Evolutionary conservation across 2,888 invertebrate genomes (phyloP), one percentile per base, ranked within the genome.

Genomic region (Drosophila basisetae): DNA sequence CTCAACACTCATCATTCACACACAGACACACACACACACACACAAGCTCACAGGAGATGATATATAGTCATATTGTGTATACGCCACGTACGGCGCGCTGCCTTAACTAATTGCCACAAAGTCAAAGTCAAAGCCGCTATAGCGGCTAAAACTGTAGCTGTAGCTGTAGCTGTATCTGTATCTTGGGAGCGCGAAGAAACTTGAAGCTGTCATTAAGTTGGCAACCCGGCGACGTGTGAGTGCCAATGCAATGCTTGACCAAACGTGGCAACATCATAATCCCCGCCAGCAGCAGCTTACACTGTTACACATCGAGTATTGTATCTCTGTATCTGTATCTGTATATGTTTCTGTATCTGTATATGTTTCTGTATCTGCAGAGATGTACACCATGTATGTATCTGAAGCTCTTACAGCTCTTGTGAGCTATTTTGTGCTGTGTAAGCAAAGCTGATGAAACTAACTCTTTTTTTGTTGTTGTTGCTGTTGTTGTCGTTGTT

Each of bases 121-220:
- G 69, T 64, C 52, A 74, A 75, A 73, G 79, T 76, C 72, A 82
- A 78, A 75, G 84, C 69, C 75, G 80, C 80, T 68, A 47, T 25
- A 47, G 47, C 25, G 47, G 47, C 47, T 47, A 47, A 28, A 49
- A 53, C 59, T 54, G 68, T 53, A 47, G 53, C 58, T 66, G 68
- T 53, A 47, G 53, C 58, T 66, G 47, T 31, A 28, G 25, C 52
- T 47, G 47, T 47, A 47, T 47, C 22, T 47, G 59, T 22, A 18
- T n/a, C 53, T 55, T 68, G 58, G 61, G 16, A 64, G 63, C 65
- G 72, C 47, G 60, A 72, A 71, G 74, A 74, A 82, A 82, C 82
- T 87, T 77, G 85, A 76, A 85, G 89, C 88, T 87, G 88, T 89
- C 89, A 88, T 88, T 88, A 89, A 87, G 76, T 82, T 83, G 83